phyloP scores from a whole-genome alignment of 2,113 vertebrate genomes.

The Laticauda laticaudata region DNA sequence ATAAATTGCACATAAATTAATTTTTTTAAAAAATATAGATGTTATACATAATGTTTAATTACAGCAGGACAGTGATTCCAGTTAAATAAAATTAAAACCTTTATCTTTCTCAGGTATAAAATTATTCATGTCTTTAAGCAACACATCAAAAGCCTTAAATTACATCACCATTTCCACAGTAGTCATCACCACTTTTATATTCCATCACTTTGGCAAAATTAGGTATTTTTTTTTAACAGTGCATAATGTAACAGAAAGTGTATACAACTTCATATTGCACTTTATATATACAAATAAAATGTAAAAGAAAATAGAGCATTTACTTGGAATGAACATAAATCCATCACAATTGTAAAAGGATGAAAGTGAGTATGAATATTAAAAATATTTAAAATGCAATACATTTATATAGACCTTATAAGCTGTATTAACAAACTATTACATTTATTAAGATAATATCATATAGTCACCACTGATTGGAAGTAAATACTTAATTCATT shows the following conservation, averaged over 20 bases:
- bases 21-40: conserved; percentile 82
- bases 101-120: conserved; percentile 89
- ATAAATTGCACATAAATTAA: conserved; percentile 71
- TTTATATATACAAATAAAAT: conserved; percentile 86
- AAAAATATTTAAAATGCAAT: conserved; percentile 80
- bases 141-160: conserved; percentile 88
- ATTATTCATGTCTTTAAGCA: conserved; percentile 87
- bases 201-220: conserved; percentile 91
- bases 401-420: conserved; percentile 68
- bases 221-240: conserved; percentile 80
- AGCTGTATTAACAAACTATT: conserved; percentile 76
- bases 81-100: conserved; percentile 94
- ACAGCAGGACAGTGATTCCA: conserved; percentile 94
- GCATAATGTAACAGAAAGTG: conserved; percentile 89
- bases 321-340: conserved; percentile 69
- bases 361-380: conserved; percentile 68
- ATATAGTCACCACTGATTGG: conserved; percentile 72
- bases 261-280: conserved; percentile 95
- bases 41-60: conserved; percentile 86
- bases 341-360: conserved; percentile 70
- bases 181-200: conserved; percentile 76
- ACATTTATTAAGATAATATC: conserved; percentile 67
- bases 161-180: conserved; percentile 79
- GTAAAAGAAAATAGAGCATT: conserved; percentile 67
- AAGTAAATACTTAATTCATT: conserved; percentile 60